phyloP scores from a whole-genome alignment of 2,113 vertebrate genomes.

The Elachura formosa region DNA sequence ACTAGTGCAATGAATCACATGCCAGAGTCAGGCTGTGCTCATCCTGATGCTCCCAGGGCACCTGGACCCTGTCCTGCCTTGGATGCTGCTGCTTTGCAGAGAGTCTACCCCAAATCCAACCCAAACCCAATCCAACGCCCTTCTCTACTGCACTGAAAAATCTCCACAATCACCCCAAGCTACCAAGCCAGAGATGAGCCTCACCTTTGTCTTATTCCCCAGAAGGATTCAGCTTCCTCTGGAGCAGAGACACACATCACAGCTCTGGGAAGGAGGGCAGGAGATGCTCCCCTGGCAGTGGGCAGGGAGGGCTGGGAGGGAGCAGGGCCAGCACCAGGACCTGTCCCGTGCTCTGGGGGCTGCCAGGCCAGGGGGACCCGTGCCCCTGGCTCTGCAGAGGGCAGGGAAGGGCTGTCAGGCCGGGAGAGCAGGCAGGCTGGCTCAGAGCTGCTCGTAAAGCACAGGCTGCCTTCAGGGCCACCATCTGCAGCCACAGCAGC shows the following conservation, averaged over 20 bases:
- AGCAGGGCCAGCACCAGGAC: background rate
- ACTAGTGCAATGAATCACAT: background rate
- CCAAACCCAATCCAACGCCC: background rate
- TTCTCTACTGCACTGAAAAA: background rate
- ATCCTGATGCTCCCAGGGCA: accelerated
- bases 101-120: background rate
- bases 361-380: background rate
- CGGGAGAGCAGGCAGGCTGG: conserved; percentile 22
- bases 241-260: no score
- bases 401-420: background rate
- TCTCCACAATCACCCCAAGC: background rate
- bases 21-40: background rate
- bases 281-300: background rate
- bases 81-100: background rate
- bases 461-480: background rate
- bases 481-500: conserved; percentile 1
- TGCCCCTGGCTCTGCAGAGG: no score
- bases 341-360: background rate
- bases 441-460: conserved; percentile 21
- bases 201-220: background rate
- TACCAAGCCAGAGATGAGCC: background rate
- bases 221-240: background rate
- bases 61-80: background rate
- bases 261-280: background rate
- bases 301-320: background rate